These are phyloP conservation scores for Tenodera sinensis DNA, from an alignment of 2,888 invertebrate genomes.

Conservation along the genomic window DNA sequence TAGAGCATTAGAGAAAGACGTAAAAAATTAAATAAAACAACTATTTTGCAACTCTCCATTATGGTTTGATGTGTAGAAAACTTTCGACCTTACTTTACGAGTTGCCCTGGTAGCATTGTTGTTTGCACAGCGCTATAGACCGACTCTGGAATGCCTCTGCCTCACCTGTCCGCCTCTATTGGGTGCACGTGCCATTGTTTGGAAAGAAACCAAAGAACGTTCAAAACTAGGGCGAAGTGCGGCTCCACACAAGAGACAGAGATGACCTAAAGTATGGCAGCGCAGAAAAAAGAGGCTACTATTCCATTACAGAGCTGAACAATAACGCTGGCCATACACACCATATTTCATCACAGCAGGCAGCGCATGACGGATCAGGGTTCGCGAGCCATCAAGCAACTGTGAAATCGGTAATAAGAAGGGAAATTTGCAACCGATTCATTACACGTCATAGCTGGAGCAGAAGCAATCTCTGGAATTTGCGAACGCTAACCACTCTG, in stretches of 20 bases:
- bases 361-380: neutral
- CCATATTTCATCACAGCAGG: neutral
- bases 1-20: too few relatives aligned
- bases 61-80: too few relatives aligned
- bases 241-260: neutral
- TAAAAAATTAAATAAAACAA: too few relatives aligned
- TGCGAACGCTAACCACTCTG: neutral
- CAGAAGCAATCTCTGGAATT: neutral
- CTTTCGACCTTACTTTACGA: too few relatives aligned
- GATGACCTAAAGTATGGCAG: neutral
- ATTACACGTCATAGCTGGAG: neutral
- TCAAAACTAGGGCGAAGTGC: neutral
- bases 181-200: neutral
- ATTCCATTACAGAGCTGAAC: neutral
- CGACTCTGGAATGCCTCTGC: too few relatives aligned
- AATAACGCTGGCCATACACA: neutral
- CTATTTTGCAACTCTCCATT: too few relatives aligned
- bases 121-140: too few relatives aligned
- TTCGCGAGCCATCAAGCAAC: neutral
- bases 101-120: too few relatives aligned
- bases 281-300: neutral
- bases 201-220: neutral
- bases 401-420: neutral
- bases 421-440: neutral
- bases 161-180: neutral